phyloP scores from a whole-genome alignment of 2,113 vertebrate genomes.

The Monopterus albus region DNA sequence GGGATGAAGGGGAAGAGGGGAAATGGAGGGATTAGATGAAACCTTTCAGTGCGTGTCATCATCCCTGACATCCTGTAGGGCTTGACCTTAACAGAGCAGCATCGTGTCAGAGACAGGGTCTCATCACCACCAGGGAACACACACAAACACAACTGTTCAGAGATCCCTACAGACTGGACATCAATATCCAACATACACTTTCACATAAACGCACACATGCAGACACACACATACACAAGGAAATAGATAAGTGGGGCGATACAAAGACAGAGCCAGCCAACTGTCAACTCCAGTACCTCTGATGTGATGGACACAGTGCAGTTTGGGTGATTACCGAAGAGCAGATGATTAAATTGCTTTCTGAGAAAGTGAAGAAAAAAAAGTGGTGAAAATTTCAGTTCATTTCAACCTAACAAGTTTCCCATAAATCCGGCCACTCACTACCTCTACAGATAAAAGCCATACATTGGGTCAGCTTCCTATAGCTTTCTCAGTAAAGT shows the following conservation, averaged over 20 bases:
- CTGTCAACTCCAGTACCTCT: neutral
- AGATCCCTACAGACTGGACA: constrained; percentile 39
- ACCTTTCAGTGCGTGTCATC: constrained; percentile 81
- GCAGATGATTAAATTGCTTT: no score
- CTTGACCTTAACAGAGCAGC: constrained; percentile 84
- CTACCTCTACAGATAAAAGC: no score
- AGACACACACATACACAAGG: constrained; percentile 1
- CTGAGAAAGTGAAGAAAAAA: no score
- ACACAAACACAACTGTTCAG: constrained; percentile 58
- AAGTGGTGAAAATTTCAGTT: no score
- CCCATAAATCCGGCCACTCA: no score
- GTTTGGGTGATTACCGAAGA: neutral
- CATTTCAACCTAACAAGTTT: no score
- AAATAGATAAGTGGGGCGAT: constrained; percentile 1
- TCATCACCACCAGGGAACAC: constrained; percentile 59
- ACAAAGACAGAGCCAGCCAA: neutral
- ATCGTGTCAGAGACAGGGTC: constrained; percentile 79
- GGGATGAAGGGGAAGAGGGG: constrained; percentile 67
- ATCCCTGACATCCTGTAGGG: constrained; percentile 83
- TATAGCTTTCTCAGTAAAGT: no score
- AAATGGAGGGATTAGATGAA: constrained; percentile 80
- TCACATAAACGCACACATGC: constrained; percentile 22
- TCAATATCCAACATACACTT: constrained; percentile 44
- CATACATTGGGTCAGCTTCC: no score
- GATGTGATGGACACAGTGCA: neutral